Conservation (phyloP, 2,888 invertebrate species). For the Papilio demoleus region DNA sequence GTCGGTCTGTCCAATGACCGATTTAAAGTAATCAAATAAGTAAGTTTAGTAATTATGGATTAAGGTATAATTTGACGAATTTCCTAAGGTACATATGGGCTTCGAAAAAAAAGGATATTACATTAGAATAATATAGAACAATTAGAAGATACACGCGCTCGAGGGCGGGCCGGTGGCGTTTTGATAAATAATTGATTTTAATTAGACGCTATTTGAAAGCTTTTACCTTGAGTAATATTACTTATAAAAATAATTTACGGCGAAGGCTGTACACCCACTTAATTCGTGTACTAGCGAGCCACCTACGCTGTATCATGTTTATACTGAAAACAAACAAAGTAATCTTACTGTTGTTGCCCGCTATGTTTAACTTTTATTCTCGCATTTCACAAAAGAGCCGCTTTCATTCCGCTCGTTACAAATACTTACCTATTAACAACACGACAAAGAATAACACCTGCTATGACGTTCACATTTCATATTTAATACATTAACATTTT, state of each 20-base stretch:
- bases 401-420: constrained; percentile 29
- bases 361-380: constrained; percentile 30
- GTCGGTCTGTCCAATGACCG: no score
- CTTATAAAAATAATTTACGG: constrained; percentile 6
- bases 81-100: no score
- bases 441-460: constrained; percentile 12
- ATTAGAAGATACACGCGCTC: background rate
- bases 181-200: background rate
- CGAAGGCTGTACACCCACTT: constrained; percentile 1
- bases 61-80: no score
- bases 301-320: constrained; percentile 15
- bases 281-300: background rate
- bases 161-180: background rate
- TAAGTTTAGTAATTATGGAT: no score
- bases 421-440: constrained; percentile 16
- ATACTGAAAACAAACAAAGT: background rate
- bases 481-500: background rate
- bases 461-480: background rate
- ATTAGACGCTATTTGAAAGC: background rate
- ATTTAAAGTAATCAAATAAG: no score
- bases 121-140: background rate
- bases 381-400: constrained; percentile 25
- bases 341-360: constrained; percentile 5
- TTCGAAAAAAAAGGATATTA: background rate
- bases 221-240: background rate